These are phyloP conservation scores for Xyrauchen texanus DNA, from an alignment of 2,113 vertebrate genomes.

Conservation along the genomic window DNA sequence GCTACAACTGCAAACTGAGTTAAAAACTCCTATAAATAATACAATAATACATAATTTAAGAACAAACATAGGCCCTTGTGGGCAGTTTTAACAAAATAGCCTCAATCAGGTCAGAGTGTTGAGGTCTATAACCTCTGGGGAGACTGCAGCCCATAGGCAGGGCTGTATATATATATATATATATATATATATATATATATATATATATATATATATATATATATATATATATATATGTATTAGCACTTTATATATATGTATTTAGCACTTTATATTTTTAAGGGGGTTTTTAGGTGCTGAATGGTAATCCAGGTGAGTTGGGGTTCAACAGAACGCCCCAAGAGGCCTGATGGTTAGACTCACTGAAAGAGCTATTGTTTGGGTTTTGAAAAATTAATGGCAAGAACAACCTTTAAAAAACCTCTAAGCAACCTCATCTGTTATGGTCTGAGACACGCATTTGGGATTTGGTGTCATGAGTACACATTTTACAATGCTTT, in stretches of 20 bases:
- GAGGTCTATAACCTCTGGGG: slow-evolving; percentile 26
- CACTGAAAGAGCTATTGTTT: slow-evolving; percentile 65
- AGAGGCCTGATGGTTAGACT: slow-evolving; percentile 23
- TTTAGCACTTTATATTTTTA: slow-evolving; percentile 8
- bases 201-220: too few relatives aligned
- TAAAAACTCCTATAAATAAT: slow-evolving; percentile 68
- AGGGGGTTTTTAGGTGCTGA: slow-evolving; percentile 18
- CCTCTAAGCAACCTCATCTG: slow-evolving; percentile 71
- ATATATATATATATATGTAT: too few relatives aligned
- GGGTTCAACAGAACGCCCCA: slow-evolving; percentile 1
- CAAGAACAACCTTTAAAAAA: slow-evolving; percentile 76
- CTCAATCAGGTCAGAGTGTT: slow-evolving; percentile 56
- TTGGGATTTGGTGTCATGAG: slow-evolving; percentile 17
- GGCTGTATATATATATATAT: neutral
- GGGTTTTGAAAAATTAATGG: slow-evolving; percentile 72
- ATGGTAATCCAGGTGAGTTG: slow-evolving; percentile 32
- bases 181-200: too few relatives aligned
- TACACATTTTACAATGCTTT: slow-evolving; percentile 18
- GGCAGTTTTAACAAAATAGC: slow-evolving; percentile 76
- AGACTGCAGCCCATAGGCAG: slow-evolving; percentile 18
- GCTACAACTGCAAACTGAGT: slow-evolving; percentile 50
- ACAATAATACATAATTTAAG: slow-evolving; percentile 72
- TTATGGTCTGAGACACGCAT: slow-evolving; percentile 59
- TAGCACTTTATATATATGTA: slow-evolving; percentile 9
- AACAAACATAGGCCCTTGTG: slow-evolving; percentile 68